Base-by-base conservation (phyloP, 2,797 vertebrate genomes). In the Miichthys miiuy region DNA sequence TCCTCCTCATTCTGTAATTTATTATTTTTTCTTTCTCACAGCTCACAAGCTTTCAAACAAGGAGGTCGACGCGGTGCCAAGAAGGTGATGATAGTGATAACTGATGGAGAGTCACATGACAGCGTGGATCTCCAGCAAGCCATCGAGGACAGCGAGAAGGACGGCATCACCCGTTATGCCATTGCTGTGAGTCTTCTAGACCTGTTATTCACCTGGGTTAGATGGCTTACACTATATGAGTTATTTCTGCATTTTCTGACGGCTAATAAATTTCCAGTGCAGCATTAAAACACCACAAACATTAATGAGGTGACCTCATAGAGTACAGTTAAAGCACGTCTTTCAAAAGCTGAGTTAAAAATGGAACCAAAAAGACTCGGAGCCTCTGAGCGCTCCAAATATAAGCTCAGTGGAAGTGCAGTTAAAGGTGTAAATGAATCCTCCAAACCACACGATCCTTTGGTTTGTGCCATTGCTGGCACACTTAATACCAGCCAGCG, bases 41-140 rank as follows among this genome's bases (percentile, higher is more conserved):
- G 98, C 83, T 97, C 97, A 0, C 95, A 99, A 85, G 98, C 97
- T 27, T 99, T 99, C 93, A 99, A 97, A 93, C 97, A 97, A 77
- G 98, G 98, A 23, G 97, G 97, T 21, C 95, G 98, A 30, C 97
- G 97, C 76, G 98, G 98, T 5, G 98, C 98, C 76, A 99, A 98
- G 94, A 97, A 99, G 88, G 98, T 99, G 82, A 99, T 99, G 98
- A 99, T 99, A 1, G 98, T 99, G 81, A 99, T 99, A 91, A 99
- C 98, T 2, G 98, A 99, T 0, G 98, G 98, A 71, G 98, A 99
- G 83, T 99, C 98, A 9, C 98, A 99, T 2, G 98, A 99, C 94
- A 99, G 96, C 75, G 92, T 96, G 0, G 96, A 99, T 88, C 96
- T 99, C 79, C 94, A 98, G 89, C 96, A 95, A 84, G 98, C 96